Conservation (phyloP, 37 sponge, comb jelly and placozoan genomes). For the Haliclona indistincta region DNA sequence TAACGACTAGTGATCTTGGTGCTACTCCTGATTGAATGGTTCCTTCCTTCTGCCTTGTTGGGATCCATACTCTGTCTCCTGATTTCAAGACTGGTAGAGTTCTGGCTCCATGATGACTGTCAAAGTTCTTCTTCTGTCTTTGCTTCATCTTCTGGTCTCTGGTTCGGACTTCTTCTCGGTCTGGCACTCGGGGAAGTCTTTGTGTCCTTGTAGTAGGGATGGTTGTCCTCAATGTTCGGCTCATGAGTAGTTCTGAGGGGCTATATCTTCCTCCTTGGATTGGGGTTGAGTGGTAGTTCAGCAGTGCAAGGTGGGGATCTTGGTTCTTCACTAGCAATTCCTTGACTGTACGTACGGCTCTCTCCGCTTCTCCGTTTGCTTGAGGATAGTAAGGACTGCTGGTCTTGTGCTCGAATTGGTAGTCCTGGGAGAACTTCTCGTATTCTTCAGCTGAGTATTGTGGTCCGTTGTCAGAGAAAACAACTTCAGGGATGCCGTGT, state of each 20-base stretch:
- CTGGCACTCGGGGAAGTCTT: conserved; percentile 10
- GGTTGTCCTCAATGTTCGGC: conserved; percentile 8
- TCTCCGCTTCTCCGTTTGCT: conserved; percentile 38
- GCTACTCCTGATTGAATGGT: not conserved
- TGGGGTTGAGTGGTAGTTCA: conserved; percentile 15
- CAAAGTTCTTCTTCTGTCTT: conserved; percentile 16
- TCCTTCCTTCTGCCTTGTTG: not conserved
- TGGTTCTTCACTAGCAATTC: conserved; percentile 11
- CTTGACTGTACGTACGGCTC: conserved; percentile 12
- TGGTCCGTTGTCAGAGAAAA: conserved; percentile 64
- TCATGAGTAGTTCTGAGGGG: conserved; percentile 27
- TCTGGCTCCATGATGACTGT: not conserved
- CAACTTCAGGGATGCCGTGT: conserved; percentile 52
- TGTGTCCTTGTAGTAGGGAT: not conserved
- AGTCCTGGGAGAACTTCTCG: conserved; percentile 27
- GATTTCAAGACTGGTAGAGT: not conserved
- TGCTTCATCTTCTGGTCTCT: not conserved
- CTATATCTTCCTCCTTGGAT: conserved; percentile 15
- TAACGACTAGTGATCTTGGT: not conserved
- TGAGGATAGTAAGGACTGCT: conserved; percentile 43
- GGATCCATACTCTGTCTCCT: conserved; percentile 3
- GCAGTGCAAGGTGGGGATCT: conserved; percentile 8
- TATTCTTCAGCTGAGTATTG: conserved; percentile 44
- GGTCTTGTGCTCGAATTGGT: conserved; percentile 46
- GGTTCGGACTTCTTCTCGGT: not conserved